Evolutionary conservation across 2,888 invertebrate species (phyloP), one percentile per base, ranked within the genome.

Genomic region (Drosophila pegasa): DNA sequence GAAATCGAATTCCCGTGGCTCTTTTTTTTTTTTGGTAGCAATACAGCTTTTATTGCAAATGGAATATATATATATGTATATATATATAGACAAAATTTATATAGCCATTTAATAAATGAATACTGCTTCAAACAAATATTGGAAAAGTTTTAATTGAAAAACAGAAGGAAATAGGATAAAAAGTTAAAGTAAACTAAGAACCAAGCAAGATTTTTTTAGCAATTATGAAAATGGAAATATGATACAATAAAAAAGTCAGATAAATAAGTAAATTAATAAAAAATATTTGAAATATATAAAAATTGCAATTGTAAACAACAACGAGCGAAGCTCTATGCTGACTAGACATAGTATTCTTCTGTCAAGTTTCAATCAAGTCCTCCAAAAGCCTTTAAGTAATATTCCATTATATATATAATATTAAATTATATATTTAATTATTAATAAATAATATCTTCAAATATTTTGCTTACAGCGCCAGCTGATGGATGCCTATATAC

Each of bases 401-500:
- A 25, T 4, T 25, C 3, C 5, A 25, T 4, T 25, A 25, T 4
- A 25, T 25, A 25, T 25, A 18, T 38, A 38, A 10, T 1, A 25
- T 0, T 20, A 1, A 12, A 40, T 12, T 6, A 40, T 6, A 6
- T 20, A 40, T 20, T 22, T 25, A 9, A 27, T 45, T 22, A 43
- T 22, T 45, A 45, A 45, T 45, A 41, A 27, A 5, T n/a, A 45
- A 27, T 45, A 33, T 10, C 1, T 3, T 6, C 7, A 9, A 9
- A 4, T 2, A 18, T n/a, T 14, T 7, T 37, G 9, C 4, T 80
- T 92, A 75, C 88, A 97, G 97, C 94, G 97, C 75, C 97, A 97
- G 92, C 91, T 97, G 78, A 95, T 97, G 95, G 97, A 97, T 90
- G 96, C 96, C 89, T 97, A 97, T 92, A 96, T 97, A 94, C 95